Conservation (phyloP, 2,888 invertebrate species). For the Portevinia maculata region DNA sequence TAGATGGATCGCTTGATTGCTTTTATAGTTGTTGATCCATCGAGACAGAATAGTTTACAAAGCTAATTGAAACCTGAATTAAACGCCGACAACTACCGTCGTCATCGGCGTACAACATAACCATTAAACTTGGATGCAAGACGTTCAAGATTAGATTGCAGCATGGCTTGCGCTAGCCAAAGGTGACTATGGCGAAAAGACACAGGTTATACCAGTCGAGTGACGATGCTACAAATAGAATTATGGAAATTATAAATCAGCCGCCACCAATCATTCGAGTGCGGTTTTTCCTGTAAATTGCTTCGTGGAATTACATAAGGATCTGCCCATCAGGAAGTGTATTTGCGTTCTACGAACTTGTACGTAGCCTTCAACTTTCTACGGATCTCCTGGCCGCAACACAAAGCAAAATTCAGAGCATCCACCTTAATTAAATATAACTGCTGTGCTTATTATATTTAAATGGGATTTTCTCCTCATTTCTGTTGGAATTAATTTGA, state of each 20-base stretch:
- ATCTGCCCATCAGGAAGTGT: constrained; percentile 47
- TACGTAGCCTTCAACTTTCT: constrained; percentile 58
- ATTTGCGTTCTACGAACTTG: constrained; percentile 56
- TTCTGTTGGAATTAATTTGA: constrained; percentile 42
- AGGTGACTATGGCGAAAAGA: constrained; percentile 1
- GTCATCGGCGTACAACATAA: constrained; percentile 1
- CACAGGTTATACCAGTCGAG: constrained; percentile 52
- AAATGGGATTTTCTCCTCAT: constrained; percentile 28
- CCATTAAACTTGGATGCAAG: constrained; percentile 30
- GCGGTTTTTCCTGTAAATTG: constrained; percentile 32
- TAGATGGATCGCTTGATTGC: constrained; percentile 13
- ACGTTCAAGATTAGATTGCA: constrained; percentile 33
- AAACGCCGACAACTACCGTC: constrained; percentile 15
- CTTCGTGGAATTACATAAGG: constrained; percentile 50
- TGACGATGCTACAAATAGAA: constrained; percentile 48
- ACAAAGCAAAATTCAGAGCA: constrained; percentile 24
- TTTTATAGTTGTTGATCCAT: not conserved
- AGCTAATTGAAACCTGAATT: constrained; percentile 50
- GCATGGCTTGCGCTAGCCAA: constrained; percentile 10
- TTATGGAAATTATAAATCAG: constrained; percentile 56
- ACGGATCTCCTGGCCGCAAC: constrained; percentile 5
- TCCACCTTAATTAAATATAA: constrained; percentile 35
- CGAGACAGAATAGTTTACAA: constrained; percentile 5
- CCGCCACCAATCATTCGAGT: constrained; percentile 29
- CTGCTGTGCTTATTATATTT: constrained; percentile 26